Evolutionary conservation across 2,113 vertebrate species (phyloP).

Genomic region (Chascanopsetta lugubris): DNA sequence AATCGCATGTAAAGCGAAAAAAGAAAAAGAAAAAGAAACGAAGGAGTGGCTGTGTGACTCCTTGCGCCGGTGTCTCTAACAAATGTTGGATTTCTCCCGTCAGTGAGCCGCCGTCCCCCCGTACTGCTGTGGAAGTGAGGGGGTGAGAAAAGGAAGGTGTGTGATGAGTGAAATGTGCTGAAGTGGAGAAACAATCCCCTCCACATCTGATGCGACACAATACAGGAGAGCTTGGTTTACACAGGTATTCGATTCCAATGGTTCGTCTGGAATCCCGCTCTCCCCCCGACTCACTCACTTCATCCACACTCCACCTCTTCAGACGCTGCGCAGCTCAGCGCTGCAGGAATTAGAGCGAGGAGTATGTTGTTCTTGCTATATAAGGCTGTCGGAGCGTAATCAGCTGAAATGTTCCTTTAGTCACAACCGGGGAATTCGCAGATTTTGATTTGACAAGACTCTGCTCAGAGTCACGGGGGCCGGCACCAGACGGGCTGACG

Average conservation of each 20-base stretch:
- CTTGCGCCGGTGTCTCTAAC: constrained; percentile 27
- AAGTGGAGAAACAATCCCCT: constrained; percentile 25
- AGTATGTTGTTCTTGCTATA: constrained; percentile 51
- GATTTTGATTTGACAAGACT: constrained; percentile 45
- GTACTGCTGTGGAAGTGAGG: constrained; percentile 24
- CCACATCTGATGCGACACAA: constrained; percentile 33
- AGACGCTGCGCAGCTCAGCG: not conserved
- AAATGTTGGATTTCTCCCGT: constrained; percentile 45
- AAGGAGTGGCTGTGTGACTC: constrained; percentile 20
- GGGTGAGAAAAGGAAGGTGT: constrained; percentile 27
- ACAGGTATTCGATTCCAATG: constrained; percentile 18
- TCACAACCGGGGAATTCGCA: constrained; percentile 61
- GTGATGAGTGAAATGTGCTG: constrained; percentile 39
- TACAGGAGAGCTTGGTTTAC: constrained; percentile 24
- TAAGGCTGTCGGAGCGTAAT: constrained; percentile 40
- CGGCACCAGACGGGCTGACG: constrained; percentile 49
- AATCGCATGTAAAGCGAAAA: constrained; percentile 53
- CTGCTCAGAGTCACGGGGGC: constrained; percentile 43
- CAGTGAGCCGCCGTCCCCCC: constrained; percentile 36
- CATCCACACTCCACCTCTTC: not conserved
- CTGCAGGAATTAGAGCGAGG: constrained; percentile 15
- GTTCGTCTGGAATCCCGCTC: constrained; percentile 19
- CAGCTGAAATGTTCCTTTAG: constrained; percentile 44
- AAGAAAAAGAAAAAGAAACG: not conserved
- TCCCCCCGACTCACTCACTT: not conserved